Conservation (phyloP, 2,113 vertebrate species). For the Hypomesus transpacificus region DNA sequence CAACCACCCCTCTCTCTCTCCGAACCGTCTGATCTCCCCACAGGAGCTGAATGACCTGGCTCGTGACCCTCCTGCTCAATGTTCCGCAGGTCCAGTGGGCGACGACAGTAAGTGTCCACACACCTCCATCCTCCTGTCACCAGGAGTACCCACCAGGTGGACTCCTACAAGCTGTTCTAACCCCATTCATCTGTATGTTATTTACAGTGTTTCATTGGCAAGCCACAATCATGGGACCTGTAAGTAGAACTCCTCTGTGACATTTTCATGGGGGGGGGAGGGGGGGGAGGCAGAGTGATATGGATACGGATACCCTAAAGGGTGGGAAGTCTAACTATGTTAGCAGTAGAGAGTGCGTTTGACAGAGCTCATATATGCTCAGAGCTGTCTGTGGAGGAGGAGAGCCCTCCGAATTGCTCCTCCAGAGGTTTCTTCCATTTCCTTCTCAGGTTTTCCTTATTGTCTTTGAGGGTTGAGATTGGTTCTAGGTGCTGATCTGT, state of each 20-base stretch:
- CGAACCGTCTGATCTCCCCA: slow-evolving; percentile 13
- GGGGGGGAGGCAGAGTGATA: not conserved
- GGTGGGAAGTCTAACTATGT: too few relatives aligned
- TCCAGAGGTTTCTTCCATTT: not conserved
- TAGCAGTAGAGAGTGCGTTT: not conserved
- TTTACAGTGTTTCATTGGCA: slow-evolving; percentile 75
- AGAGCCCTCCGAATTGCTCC: too few relatives aligned
- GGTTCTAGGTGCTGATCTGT: too few relatives aligned
- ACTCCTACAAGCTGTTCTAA: not conserved
- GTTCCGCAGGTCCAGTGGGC: slow-evolving; percentile 74
- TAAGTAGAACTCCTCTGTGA: slow-evolving; percentile 51
- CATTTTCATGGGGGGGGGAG: not conserved
- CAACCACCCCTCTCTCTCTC: slow-evolving; percentile 7
- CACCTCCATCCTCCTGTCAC: not conserved
- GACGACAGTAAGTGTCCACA: slow-evolving; percentile 69
- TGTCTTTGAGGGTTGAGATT: too few relatives aligned
- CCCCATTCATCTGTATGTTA: slow-evolving; percentile 25
- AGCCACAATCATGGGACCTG: slow-evolving; percentile 78
- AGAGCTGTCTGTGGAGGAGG: not conserved
- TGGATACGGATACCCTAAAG: not conserved
- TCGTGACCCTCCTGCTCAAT: slow-evolving; percentile 76
- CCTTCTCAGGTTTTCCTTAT: not conserved
- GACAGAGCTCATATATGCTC: not conserved
- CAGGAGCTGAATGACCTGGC: slow-evolving; percentile 76
- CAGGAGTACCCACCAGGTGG: not conserved